Conservation (phyloP, 1,140 invertebrate species). For the Cylas formicarius region DNA sequence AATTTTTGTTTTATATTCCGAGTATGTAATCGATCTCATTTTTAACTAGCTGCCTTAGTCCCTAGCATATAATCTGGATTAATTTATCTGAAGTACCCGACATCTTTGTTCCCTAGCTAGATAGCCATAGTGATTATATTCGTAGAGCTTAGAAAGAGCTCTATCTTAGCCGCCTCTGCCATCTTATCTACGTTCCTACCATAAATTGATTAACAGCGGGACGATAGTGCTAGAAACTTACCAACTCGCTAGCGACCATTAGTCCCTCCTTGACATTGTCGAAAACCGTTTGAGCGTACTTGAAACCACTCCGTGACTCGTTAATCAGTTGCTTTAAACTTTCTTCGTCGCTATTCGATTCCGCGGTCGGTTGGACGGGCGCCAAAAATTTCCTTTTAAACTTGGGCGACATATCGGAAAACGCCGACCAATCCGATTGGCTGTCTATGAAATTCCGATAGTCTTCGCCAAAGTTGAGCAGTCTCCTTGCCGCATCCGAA, state of each 20-base stretch:
- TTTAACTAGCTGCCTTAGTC: no score
- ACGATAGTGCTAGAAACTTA: conserved; percentile 25
- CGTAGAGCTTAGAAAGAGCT: no score
- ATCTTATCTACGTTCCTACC: no score
- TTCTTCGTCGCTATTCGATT: conserved; percentile 37
- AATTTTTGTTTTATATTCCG: no score
- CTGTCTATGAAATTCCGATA: conserved; percentile 82
- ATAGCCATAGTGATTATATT: no score
- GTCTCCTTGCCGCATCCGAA: conserved; percentile 69
- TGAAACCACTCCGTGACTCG: conserved; percentile 33
- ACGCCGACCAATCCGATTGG: conserved; percentile 71
- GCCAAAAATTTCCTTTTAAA: conserved; percentile 34
- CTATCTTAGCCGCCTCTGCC: no score
- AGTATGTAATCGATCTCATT: no score
- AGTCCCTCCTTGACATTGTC: conserved; percentile 33
- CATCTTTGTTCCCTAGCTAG: no score
- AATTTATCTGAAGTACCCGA: no score
- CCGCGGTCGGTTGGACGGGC: conserved; percentile 21
- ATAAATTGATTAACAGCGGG: no score
- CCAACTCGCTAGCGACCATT: conserved; percentile 35
- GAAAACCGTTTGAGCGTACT: conserved; percentile 33
- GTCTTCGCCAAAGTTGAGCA: conserved; percentile 85
- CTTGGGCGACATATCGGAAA: conserved; percentile 51
- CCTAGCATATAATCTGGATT: no score
- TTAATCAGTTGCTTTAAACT: conserved; percentile 34